These are phyloP conservation scores for Pocillopora verrucosa DNA, from an alignment of 64 coral and sea anemone species.

Conservation along the genomic window DNA sequence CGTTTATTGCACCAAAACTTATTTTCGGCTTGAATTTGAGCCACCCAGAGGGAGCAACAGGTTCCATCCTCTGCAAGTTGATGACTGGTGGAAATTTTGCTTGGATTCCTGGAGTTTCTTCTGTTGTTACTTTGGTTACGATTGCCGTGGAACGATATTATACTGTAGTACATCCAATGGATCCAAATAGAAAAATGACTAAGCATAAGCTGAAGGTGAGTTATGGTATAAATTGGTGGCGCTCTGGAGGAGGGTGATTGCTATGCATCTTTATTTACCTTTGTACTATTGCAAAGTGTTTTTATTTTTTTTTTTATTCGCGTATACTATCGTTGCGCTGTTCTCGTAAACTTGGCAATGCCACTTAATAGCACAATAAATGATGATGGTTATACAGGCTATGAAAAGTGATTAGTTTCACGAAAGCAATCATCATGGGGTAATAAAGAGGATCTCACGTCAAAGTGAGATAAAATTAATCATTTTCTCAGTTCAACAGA, in stretches of 20 bases:
- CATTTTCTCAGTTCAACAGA: too few relatives aligned
- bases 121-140: neutral
- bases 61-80: neutral
- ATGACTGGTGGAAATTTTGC: neutral
- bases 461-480: too few relatives aligned
- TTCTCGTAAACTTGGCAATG: too few relatives aligned
- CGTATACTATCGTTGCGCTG: too few relatives aligned
- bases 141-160: constrained; percentile 12
- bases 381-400: too few relatives aligned
- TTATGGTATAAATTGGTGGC: neutral
- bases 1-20: constrained; percentile 6
- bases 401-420: too few relatives aligned
- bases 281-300: neutral
- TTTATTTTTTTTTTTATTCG: too few relatives aligned
- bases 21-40: neutral
- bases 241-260: too few relatives aligned
- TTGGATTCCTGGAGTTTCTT: neutral
- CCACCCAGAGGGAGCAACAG: neutral
- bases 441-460: too few relatives aligned
- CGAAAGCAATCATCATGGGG: too few relatives aligned
- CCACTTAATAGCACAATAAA: too few relatives aligned
- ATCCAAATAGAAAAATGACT: neutral
- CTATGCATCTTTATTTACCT: too few relatives aligned
- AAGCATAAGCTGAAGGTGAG: constrained; percentile 6
- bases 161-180: constrained; percentile 1